Conservation (phyloP, 2,888 invertebrate species). For the Allolobophora icterica region DNA sequence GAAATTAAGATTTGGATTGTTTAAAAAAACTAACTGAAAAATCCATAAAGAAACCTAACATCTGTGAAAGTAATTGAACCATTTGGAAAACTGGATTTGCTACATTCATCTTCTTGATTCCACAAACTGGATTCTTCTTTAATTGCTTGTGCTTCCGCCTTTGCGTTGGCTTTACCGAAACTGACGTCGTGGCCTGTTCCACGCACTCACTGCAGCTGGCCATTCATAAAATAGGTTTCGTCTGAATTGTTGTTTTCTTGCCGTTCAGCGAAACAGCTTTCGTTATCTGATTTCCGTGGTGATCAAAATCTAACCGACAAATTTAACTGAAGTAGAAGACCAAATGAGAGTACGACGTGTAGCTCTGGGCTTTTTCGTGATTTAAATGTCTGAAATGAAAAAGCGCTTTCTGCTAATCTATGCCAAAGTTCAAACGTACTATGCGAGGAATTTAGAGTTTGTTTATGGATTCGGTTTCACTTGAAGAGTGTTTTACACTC, state of each 20-base stretch:
- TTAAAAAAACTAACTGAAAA: background rate
- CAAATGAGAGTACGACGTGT: background rate
- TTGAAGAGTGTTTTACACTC: background rate
- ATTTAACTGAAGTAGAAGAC: background rate
- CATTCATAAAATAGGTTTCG: background rate
- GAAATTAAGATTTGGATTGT: background rate
- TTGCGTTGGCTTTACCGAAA: background rate
- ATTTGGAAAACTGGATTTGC: background rate
- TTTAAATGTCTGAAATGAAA: background rate
- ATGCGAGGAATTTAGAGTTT: background rate
- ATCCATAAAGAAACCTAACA: background rate
- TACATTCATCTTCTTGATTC: background rate
- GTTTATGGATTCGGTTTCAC: background rate
- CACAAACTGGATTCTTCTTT: background rate
- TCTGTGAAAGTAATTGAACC: background rate
- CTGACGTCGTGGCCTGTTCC: background rate
- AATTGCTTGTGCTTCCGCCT: background rate
- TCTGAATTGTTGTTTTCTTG: constrained; percentile 17
- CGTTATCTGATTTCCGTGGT: background rate
- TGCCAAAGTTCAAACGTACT: background rate
- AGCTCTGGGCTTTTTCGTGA: background rate
- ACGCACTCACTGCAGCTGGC: background rate
- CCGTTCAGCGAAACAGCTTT: background rate
- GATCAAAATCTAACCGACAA: background rate
- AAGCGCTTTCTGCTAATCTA: too few relatives aligned